Evolutionary conservation across 2,113 vertebrate genomes (phyloP), one percentile per base, ranked within the genome.

Genomic region (Microcebus murinus): DNA sequence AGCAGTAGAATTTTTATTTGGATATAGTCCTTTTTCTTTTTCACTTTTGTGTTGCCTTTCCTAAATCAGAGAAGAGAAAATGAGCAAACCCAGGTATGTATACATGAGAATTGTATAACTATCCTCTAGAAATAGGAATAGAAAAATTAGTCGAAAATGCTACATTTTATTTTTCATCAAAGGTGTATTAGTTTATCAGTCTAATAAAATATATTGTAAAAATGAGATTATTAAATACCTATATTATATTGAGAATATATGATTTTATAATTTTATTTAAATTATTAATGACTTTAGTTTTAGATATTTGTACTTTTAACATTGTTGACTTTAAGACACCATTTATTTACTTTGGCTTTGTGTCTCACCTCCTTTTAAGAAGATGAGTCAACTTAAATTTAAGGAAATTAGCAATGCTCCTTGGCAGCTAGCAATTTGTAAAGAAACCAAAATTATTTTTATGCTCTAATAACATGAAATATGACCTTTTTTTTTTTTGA

Each of bases 331-430:
- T 94, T 84, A 84, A 67, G 14, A 23, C 45, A 81, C 52, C 5
- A 55, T 80, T 91, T 94, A 77, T 91, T 89, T 89, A 74, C 15
- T 96, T 96, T 86, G n/a, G 13, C 42, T 88, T 96, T 91, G 20
- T 83, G 36, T 45, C 23, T 84, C 13, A 70, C 15, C n/a, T 96
- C 31, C 15, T 93, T 96, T 93, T 94, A 67, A 93, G 77, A 91
- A 94, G 42, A 80, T 79, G 50, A 83, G 8, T 90, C 65, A 90
- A 57, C 27, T 80, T 96, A 86, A 94, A 85, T 94, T 36, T 80
- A 91, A 84, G 67, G 63, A 89, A 96, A 91, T 94, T 85, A 90
- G 13, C 1, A 55, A 4, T 85, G n/a, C 6, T 83, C 4, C 42
- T 70, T 91, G 57, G 48, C 12, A 63, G 36, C 45, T 83, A 90